Evolutionary conservation across 92 coral and sea anemone species (phyloP).

Genomic region (Parazoanthus atlanticus): DNA sequence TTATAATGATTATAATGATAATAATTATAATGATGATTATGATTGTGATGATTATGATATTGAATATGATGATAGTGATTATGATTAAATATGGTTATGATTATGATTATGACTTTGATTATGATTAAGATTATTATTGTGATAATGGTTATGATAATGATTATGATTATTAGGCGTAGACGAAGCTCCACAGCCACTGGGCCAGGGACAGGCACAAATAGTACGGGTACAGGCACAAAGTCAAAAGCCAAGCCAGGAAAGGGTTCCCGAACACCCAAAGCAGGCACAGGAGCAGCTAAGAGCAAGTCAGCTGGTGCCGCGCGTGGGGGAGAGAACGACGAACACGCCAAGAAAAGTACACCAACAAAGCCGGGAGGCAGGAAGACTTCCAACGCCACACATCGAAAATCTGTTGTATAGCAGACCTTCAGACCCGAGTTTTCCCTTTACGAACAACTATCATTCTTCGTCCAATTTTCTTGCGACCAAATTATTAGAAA

Average conservation of each 20-base stretch:
- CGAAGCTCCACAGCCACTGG: conserved; percentile 26
- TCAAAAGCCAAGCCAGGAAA: conserved; percentile 12
- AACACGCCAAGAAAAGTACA: conserved; percentile 46
- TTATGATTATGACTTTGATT: not conserved
- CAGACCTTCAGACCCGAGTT: not conserved
- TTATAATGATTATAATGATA: too few relatives aligned
- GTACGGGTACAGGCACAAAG: not conserved
- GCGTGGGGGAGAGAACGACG: conserved; percentile 45
- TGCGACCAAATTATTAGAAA: not conserved
- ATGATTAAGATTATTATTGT: not conserved
- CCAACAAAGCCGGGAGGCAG: conserved; percentile 28
- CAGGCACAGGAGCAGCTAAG: conserved; percentile 51
- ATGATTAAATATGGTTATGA: not conserved
- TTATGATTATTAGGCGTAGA: not conserved
- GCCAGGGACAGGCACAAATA: conserved; percentile 1
- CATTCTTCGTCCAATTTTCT: not conserved
- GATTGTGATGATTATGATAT: not conserved
- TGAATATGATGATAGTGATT: not conserved
- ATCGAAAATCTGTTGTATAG: not conserved
- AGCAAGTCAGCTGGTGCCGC: conserved; percentile 46
- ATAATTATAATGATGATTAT: not conserved
- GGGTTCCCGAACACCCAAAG: conserved; percentile 21
- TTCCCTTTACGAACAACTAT: not conserved
- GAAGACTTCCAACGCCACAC: conserved; percentile 7
- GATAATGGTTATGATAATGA: not conserved